Base-by-base conservation (phyloP, 2,888 invertebrate genomes). In the Agrochola litura region DNA sequence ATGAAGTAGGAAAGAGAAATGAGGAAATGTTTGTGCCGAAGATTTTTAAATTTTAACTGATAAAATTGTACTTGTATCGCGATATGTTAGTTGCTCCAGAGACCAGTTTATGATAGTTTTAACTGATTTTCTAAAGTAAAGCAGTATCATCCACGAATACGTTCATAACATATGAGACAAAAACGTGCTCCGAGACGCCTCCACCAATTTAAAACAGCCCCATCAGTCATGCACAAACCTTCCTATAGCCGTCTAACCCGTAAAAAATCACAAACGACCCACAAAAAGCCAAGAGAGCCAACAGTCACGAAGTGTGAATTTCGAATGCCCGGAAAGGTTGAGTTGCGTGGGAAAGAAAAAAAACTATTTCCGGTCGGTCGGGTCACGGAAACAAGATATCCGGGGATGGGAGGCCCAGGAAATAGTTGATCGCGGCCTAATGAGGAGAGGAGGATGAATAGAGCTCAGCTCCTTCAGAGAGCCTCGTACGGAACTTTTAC, bases 371-470 rank as follows among this genome's bases (percentile, higher is more conserved):
- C 92, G 91, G 88, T 82, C 81, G 85, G 79, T 73, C 79, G 84
- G 85, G 88, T 86, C 85, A 82, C 93, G 94, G 94, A 93, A 92
- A 89, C 91, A 89, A 92, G 92, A 93, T 83, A 86, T 93, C 92
- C 94, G 93, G 90, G 88, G 85, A 88, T 89, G 88, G 89, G 89
- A 85, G 84, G 83, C 83, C 77, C 89, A 87, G 95, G 94, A 95
- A 94, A 93, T 92, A 91, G 92, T 86, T 92, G 91, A 92, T 93
- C 91, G 90, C 85, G 86, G 83, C 84, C 91, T 94, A 95, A 95
- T 93, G 94, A 95, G 92, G 90, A 91, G 89, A 84, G 83, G 84
- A 88, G 56, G 81, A 86, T 83, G 83, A 82, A 88, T 75, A 73
- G 83, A 78, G 72, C 37, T 69, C 75, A 78, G 72, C 37, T 69